A percentile compares a stretch with the other conserved stretches of the same genome.
Evolutionary conservation across 1,140 invertebrate genomes (phyloP).

Genomic region (Euborellia annulipes): DNA sequence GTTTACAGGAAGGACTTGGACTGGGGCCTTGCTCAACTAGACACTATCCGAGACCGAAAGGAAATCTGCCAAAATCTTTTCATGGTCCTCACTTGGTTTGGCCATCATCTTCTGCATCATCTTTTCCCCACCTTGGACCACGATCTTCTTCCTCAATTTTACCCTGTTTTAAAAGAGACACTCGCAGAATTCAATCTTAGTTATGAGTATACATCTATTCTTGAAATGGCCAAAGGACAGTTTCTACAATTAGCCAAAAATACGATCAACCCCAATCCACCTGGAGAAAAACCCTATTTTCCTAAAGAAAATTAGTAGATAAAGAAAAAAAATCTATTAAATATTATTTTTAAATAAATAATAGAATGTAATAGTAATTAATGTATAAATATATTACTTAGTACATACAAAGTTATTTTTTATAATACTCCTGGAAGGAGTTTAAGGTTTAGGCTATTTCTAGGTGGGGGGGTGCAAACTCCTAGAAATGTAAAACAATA

Average conservation of each 20-base stretch:
- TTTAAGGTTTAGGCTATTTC: no score
- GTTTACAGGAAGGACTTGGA: slow-evolving; percentile 38
- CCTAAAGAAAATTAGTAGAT: no score
- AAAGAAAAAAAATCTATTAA: no score
- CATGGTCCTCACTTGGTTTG: slow-evolving; percentile 51
- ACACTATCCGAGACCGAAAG: slow-evolving; percentile 52
- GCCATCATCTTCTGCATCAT: slow-evolving; percentile 64
- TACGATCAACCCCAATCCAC: slow-evolving; percentile 23
- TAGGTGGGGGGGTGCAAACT: no score
- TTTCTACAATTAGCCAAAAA: slow-evolving; percentile 45
- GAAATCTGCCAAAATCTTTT: slow-evolving; percentile 53
- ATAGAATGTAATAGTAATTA: no score
- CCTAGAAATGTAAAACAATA: no score
- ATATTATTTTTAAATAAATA: no score
- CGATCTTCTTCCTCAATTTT: slow-evolving; percentile 37
- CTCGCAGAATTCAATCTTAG: slow-evolving; percentile 49
- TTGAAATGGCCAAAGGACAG: slow-evolving; percentile 48
- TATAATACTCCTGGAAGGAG: no score
- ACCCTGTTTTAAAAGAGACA: slow-evolving; percentile 45
- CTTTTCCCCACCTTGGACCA: slow-evolving; percentile 69
- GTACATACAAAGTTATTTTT: no score
- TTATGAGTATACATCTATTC: slow-evolving; percentile 33
- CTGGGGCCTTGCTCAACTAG: slow-evolving; percentile 63
- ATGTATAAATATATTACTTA: no score
- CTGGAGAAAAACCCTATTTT: not conserved